These are phyloP conservation scores for Corydoras maculifer DNA, from an alignment of 2,113 vertebrate species.

Conservation along the genomic window DNA sequence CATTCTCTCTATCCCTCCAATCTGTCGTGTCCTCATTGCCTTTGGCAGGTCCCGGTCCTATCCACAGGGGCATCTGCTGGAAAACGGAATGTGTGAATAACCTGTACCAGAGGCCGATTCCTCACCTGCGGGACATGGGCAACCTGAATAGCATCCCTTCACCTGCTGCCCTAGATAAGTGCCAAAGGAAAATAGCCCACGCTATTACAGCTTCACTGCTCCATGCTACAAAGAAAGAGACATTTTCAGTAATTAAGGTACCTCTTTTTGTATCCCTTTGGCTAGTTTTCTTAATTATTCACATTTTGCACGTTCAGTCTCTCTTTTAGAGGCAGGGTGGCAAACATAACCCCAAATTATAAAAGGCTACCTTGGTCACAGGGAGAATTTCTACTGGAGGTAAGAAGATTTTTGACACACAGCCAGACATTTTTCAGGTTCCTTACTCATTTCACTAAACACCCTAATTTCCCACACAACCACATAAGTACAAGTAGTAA, in stretches of 20 bases:
- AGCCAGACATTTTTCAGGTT: too few relatives aligned
- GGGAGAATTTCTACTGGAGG: too few relatives aligned
- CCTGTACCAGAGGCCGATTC: constrained; percentile 24
- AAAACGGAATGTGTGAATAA: constrained; percentile 44
- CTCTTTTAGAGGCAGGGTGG: constrained; percentile 3
- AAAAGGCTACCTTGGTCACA: not conserved
- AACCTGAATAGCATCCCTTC: constrained; percentile 28
- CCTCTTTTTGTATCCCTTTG: constrained; percentile 35
- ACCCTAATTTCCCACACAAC: too few relatives aligned
- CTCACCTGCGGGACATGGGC: constrained; percentile 37
- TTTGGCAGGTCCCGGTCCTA: not conserved
- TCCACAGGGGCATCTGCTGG: constrained; percentile 17
- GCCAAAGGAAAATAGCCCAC: constrained; percentile 39
- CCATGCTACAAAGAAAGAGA: constrained; percentile 32
- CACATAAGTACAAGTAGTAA: too few relatives aligned
- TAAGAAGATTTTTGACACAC: too few relatives aligned
- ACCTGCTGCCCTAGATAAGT: constrained; percentile 17
- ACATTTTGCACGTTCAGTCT: not conserved
- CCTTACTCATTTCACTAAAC: too few relatives aligned
- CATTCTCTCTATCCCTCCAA: not conserved
- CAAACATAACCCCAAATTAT: not conserved
- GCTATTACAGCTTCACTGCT: constrained; percentile 40
- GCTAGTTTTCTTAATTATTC: constrained; percentile 45
- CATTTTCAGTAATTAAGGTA: constrained; percentile 43
- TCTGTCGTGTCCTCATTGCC: not conserved